Evolutionary conservation across 2,888 invertebrate species (phyloP).

Genomic region (Hedya salicella): DNA sequence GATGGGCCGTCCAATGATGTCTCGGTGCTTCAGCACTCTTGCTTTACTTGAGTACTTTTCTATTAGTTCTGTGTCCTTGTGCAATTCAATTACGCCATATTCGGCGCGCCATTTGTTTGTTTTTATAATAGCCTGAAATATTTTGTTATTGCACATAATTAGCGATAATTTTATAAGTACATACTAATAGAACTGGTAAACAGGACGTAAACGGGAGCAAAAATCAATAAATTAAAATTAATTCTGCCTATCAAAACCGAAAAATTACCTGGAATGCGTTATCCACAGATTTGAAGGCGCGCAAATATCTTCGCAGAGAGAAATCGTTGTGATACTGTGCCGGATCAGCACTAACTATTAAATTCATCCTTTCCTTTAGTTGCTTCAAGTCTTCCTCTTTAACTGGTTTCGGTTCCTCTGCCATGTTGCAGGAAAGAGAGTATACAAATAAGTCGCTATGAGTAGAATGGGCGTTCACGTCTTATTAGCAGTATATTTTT

Average conservation of each 20-base stretch:
- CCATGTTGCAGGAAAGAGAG: constrained; percentile 56
- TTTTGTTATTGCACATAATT: neutral
- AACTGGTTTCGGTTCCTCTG: constrained; percentile 80
- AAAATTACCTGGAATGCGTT: constrained; percentile 88
- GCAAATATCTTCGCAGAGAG: constrained; percentile 88
- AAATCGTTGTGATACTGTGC: constrained; percentile 90
- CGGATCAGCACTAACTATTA: constrained; percentile 90
- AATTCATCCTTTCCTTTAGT: constrained; percentile 88
- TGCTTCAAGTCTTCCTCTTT: constrained; percentile 87
- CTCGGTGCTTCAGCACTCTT: constrained; percentile 88
- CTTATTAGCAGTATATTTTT: neutral
- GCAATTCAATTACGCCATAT: constrained; percentile 87
- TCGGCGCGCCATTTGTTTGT: constrained; percentile 92
- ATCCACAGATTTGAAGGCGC: constrained; percentile 90
- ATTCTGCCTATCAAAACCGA: neutral
- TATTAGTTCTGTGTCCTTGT: constrained; percentile 79
- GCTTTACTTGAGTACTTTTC: constrained; percentile 87
- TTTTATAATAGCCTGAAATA: constrained; percentile 88
- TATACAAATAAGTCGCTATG: neutral
- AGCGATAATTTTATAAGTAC: too few relatives aligned
- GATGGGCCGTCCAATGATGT: constrained; percentile 90
- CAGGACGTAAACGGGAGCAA: constrained; percentile 2
- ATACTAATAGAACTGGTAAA: constrained; percentile 9
- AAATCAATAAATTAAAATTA: constrained; percentile 18
- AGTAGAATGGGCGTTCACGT: neutral